Base-by-base conservation (phyloP, 1,140 invertebrate species). In the Frieseomelitta varia region DNA sequence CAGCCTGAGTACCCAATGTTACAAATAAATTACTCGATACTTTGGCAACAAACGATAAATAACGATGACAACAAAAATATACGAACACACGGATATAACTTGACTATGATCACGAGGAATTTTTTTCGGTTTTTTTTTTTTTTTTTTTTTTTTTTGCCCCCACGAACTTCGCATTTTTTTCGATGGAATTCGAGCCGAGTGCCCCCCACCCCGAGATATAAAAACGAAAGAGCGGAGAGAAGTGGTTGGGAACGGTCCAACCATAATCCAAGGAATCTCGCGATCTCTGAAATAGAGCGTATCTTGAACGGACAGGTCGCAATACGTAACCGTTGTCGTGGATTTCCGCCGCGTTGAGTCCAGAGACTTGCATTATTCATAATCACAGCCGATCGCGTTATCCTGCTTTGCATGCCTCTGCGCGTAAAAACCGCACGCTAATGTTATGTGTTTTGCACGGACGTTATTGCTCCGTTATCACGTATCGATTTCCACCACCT, bases 381-480 rank as follows among this genome's bases (percentile, higher is more conserved):
- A 83, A 87, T 80, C 30, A 47, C 6, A 47, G 39, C 39, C 39
- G 39, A 51, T 83, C 75, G 80, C 69, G 85, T 34, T 69, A 76
- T 78, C 63, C 86, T 79, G 58, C 71, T 80, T 85, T 87, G 81
- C 77, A 80, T 80, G 77, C 68, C 63, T 6, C 67, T 73, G 53
- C 30, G 79, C 80, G 80, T 87, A 79, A 87, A 47, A 87, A 83
- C 85, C 63, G 61, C 87, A 81, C 79, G 83, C 83, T 75, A 81
- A 76, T 85, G 55, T 55, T 88, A 17, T n/a, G 56, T 76, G 73
- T 76, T 81, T 81, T 69, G 74, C 83, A 88, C 63, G 27, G 63
- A 76, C 85, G 68, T 88, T 76, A 56, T 84, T 55, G 81, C 71
- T 78, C 51, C 12, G 61, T 71, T 47, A 55, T 74, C 58, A 68